Percentiles rank a stretch among this genome's conserved stretches.
phyloP scores from a whole-genome alignment of 2,797 vertebrate species.

The Danio kyathit region DNA sequence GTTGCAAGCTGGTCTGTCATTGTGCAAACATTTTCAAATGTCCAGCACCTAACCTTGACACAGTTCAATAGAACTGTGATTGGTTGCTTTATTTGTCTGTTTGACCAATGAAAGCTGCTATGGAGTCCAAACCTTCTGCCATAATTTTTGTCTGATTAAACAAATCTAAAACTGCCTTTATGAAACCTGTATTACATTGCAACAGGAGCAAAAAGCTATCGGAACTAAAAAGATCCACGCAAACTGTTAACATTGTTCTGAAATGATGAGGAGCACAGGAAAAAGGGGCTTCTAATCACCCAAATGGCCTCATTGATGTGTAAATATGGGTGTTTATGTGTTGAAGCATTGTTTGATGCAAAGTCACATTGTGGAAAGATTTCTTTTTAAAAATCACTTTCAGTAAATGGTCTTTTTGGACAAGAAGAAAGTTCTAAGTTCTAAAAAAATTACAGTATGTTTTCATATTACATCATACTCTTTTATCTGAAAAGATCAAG shows the following conservation, averaged over 20 bases:
- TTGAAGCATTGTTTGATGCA: background rate
- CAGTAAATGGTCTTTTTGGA: background rate
- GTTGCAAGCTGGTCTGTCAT: too few relatives aligned
- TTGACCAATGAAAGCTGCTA: too few relatives aligned
- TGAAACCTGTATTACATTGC: background rate
- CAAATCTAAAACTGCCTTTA: background rate
- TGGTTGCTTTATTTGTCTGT: too few relatives aligned
- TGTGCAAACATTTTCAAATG: too few relatives aligned
- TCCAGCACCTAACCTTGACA: too few relatives aligned
- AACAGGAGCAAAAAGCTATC: background rate
- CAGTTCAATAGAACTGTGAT: too few relatives aligned
- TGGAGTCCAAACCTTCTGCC: too few relatives aligned
- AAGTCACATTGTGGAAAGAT: background rate
- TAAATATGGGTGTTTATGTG: background rate
- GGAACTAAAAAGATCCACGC: background rate
- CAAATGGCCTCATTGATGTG: background rate
- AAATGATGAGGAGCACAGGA: background rate
- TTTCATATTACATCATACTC: slow-evolving; percentile 17
- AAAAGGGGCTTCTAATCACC: background rate
- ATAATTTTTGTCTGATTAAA: too few relatives aligned
- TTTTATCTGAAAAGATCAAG: slow-evolving; percentile 39
- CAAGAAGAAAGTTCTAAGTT: slow-evolving; percentile 8
- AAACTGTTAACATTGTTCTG: background rate
- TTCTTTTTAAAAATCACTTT: background rate
- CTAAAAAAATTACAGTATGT: slow-evolving; percentile 1